phyloP scores from a whole-genome alignment of 1,140 invertebrate species.

The Ostrea edulis region DNA sequence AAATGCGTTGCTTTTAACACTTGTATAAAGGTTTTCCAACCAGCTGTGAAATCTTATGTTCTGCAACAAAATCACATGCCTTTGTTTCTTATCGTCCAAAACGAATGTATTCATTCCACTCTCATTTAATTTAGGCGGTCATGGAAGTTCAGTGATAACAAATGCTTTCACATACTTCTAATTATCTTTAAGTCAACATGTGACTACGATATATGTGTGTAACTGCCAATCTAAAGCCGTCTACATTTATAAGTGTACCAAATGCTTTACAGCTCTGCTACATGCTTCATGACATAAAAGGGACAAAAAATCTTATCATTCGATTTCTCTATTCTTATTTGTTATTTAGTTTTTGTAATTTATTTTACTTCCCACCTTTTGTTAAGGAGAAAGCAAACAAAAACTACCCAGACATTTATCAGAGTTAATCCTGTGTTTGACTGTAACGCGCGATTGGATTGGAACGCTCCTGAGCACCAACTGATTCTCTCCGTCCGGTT shows the following conservation, averaged over 20 bases:
- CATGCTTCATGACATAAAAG: neutral
- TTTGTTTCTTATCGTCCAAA: conserved; percentile 33
- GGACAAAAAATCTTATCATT: neutral
- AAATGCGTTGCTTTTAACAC: neutral
- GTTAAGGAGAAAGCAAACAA: conserved; percentile 26
- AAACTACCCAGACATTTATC: conserved; percentile 1
- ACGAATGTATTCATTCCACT: conserved; percentile 37
- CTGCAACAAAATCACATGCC: neutral
- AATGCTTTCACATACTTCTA: conserved; percentile 18
- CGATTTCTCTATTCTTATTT: neutral
- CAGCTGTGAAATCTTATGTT: conserved; percentile 19
- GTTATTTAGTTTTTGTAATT: neutral
- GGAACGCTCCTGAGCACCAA: neutral
- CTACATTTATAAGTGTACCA: neutral
- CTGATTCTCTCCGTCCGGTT: conserved; percentile 44
- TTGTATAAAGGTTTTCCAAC: neutral
- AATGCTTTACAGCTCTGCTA: neutral
- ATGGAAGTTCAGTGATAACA: conserved; percentile 34
- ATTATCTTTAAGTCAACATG: conserved; percentile 36
- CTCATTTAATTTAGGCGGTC: conserved; percentile 21
- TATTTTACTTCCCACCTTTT: conserved; percentile 8
- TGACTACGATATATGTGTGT: neutral
- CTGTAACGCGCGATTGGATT: neutral
- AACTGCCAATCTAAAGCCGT: conserved; percentile 15
- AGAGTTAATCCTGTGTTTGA: conserved; percentile 24